Percentiles rank a stretch among this genome's conserved stretches.
phyloP scores from a whole-genome alignment of 2,797 vertebrate genomes.

The Coregonus suidteri region DNA sequence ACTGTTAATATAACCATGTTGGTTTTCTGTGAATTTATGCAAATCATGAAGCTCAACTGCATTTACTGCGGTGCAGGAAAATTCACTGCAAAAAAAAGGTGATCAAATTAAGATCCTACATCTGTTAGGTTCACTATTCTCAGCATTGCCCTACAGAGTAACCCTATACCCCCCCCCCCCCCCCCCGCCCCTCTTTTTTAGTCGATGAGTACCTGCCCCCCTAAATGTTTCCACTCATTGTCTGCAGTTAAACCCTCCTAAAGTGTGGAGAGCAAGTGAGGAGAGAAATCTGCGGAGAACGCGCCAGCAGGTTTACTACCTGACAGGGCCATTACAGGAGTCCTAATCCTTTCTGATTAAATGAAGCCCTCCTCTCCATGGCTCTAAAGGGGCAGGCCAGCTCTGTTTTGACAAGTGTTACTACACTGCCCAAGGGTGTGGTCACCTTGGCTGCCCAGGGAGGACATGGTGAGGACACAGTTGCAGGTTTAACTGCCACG shows the following conservation, averaged over 20 bases:
- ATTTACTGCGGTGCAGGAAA: too few species aligned
- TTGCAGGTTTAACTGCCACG: conserved; percentile 56
- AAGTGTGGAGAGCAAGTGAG: conserved; percentile 5
- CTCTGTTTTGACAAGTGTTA: conserved; percentile 64
- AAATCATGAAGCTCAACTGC: too few species aligned
- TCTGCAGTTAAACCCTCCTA: conserved; percentile 18
- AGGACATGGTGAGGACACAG: conserved; percentile 48
- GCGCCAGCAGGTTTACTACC: conserved; percentile 23
- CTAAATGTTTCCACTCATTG: not conserved
- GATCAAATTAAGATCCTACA: not conserved
- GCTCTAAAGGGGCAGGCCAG: conserved; percentile 45
- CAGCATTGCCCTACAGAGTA: not conserved
- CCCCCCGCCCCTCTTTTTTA: too few species aligned
- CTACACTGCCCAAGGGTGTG: conserved; percentile 58
- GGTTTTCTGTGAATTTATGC: too few species aligned
- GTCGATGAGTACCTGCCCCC: too few species aligned
- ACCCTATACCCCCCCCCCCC: not conserved
- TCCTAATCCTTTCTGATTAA: conserved; percentile 69
- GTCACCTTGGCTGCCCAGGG: conserved; percentile 63
- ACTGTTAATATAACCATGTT: too few species aligned
- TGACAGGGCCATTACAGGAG: conserved; percentile 52
- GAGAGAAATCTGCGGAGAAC: conserved; percentile 11
- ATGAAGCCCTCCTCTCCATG: conserved; percentile 25
- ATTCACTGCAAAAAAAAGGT: too few species aligned
- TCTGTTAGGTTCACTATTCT: not conserved